Evolutionary conservation across 1,140 invertebrate genomes (phyloP), one percentile per base, ranked within the genome.

Genomic region (Psix sp.): DNA sequence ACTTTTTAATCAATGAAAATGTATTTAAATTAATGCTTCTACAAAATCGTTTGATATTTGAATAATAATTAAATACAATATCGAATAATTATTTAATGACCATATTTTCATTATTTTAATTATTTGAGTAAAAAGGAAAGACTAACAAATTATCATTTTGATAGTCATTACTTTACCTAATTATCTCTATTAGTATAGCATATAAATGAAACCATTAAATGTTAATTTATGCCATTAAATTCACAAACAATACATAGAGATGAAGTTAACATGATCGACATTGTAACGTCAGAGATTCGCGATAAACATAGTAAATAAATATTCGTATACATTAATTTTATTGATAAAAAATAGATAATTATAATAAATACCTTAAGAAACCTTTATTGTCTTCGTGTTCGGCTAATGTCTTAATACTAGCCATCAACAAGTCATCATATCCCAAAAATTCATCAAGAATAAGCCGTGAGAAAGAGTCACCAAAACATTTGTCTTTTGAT

Each of bases 301-400:
- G n/a, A n/a, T n/a, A n/a, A n/a, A n/a, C n/a, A n/a, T n/a, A n/a
- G n/a, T n/a, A n/a, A n/a, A n/a, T n/a, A n/a, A n/a, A n/a, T n/a
- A n/a, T 24, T 9, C 21, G 9, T 24, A 24, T 5, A 5, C 21
- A 24, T 24, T 24, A 24, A 29, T 10, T 7, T n/a, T 29, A n/a
- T 29, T 1, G 7, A 24, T 7, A 29, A 29, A 29, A 7, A 29
- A 7, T 7, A 29, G 7, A 10, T 29, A 1, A 13, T 35, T 24
- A 36, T 20, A 20, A 40, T n/a, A 14, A 26, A 80, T 81, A 94
- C 93, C 94, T 91, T 60, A 96, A 88, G 88, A 94, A 95, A 57
- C 97, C 98, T 89, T 98, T 98, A 85, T 98, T 98, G 71, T 98
- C 95, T 86, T 99, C 96, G 68, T 96, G 91, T 85, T 99, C 97